Conservation (phyloP, 1,140 invertebrate species). For the Calephelis virginiensis region DNA sequence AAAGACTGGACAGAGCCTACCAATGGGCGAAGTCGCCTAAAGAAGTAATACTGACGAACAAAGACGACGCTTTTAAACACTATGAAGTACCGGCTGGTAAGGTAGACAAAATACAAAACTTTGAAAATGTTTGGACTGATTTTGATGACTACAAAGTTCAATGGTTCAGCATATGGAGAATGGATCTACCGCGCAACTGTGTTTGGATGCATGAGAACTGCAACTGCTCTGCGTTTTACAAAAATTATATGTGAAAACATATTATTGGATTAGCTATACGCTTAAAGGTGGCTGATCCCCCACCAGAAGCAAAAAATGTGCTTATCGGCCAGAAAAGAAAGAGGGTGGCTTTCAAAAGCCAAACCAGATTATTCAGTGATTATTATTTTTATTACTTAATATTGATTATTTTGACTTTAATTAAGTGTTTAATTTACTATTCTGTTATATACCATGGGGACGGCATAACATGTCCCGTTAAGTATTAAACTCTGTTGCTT, state of each 20-base stretch:
- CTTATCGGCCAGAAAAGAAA: conserved; percentile 14
- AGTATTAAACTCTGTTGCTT: not conserved
- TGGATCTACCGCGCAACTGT: not conserved
- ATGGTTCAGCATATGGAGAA: conserved; percentile 3
- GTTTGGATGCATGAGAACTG: not conserved
- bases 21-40: conserved; percentile 9
- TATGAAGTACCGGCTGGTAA: conserved; percentile 5
- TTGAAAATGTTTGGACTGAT: not conserved
- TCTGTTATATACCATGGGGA: conserved; percentile 14
- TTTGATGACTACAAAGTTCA: conserved; percentile 1
- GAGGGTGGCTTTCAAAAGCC: not conserved
- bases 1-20: conserved; percentile 7
- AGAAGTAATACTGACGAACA: conserved; percentile 8
- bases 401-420: conserved; percentile 24
- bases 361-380: conserved; percentile 23
- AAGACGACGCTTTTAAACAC: conserved; percentile 6
- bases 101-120: not conserved
- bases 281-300: conserved; percentile 4
- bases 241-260: conserved; percentile 2
- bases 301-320: conserved; percentile 1
- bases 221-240: conserved; percentile 3
- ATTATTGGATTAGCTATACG: conserved; percentile 12
- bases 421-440: conserved; percentile 27
- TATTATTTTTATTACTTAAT: conserved; percentile 30
- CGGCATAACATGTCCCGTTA: not conserved